A percentile compares a stretch with the other conserved stretches of the same genome.
phyloP scores from a whole-genome alignment of 37 sponge, comb jelly and placozoan genomes.

The Mnemiopsis leidyi region DNA sequence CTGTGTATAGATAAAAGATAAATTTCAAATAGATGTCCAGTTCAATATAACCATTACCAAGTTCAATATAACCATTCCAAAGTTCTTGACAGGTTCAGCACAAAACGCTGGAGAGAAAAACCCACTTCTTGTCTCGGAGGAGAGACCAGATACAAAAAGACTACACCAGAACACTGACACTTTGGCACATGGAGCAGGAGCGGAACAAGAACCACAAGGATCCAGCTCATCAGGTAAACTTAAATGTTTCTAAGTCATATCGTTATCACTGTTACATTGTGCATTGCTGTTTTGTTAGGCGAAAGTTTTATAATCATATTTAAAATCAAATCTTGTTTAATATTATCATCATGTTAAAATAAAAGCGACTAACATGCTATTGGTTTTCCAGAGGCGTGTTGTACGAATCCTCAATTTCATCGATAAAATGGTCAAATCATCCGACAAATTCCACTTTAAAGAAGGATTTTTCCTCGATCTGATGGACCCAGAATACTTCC shows the following conservation, averaged over 20 bases:
- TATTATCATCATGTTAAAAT: too few relatives aligned
- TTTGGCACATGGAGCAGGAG: conserved; percentile 52
- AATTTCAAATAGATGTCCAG: too few relatives aligned
- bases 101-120: background rate
- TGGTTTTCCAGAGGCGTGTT: conserved; percentile 17
- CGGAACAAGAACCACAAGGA: conserved; percentile 29
- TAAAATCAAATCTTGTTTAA: too few relatives aligned
- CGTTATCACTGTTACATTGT: too few relatives aligned
- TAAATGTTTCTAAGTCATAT: too few relatives aligned
- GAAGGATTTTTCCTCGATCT: conserved; percentile 55
- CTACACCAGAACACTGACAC: conserved; percentile 1
- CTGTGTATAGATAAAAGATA: too few relatives aligned
- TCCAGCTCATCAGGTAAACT: background rate
- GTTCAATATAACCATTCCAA: background rate
- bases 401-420: conserved; percentile 35
- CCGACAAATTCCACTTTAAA: conserved; percentile 53
- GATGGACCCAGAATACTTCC: conserved; percentile 19
- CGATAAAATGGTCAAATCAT: conserved; percentile 4
- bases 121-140: background rate
- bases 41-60: too few relatives aligned
- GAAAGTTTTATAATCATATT: too few relatives aligned
- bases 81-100: background rate
- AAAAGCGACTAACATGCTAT: too few relatives aligned
- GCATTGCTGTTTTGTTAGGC: too few relatives aligned
- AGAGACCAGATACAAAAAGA: conserved; percentile 17